Conservation (phyloP, 2,888 invertebrate species). For the Trichogramma evanescens region DNA sequence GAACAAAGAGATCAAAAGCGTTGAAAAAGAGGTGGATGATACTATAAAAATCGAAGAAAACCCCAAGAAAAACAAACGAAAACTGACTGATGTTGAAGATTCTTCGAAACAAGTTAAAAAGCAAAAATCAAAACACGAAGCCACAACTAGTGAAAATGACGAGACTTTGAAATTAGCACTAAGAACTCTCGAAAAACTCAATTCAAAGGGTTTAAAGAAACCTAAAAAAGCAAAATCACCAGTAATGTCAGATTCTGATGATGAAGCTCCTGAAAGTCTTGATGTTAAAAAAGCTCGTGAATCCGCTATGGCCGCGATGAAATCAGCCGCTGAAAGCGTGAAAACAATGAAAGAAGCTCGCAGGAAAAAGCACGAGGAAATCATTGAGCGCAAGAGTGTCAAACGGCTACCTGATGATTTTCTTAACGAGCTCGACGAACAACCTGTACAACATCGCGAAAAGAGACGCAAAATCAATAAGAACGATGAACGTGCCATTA, state of each 20-base stretch:
- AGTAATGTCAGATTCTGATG: background rate
- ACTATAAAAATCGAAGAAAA: background rate
- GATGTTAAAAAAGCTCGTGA: slow-evolving; percentile 17
- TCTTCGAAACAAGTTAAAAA: background rate
- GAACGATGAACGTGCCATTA: background rate
- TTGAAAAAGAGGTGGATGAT: background rate
- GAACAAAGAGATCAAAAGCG: slow-evolving; percentile 8
- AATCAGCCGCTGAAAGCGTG: slow-evolving; percentile 6
- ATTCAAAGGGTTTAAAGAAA: too few relatives aligned
- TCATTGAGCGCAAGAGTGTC: slow-evolving; percentile 18
- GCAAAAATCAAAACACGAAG: background rate
- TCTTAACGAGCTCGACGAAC: slow-evolving; percentile 30
- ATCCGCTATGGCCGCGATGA: slow-evolving; percentile 10
- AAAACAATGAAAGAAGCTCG: slow-evolving; percentile 13
- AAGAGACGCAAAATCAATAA: slow-evolving; percentile 19
- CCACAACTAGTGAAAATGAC: too few relatives aligned
- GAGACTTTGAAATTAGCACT: too few relatives aligned
- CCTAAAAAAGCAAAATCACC: too few relatives aligned
- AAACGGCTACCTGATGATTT: slow-evolving; percentile 33
- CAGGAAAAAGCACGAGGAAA: slow-evolving; percentile 18
- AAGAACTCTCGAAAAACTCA: too few relatives aligned
- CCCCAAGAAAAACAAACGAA: background rate
- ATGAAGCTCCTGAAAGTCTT: slow-evolving; percentile 15
- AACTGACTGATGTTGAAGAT: background rate
- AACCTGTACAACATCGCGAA: slow-evolving; percentile 22